phyloP scores from a whole-genome alignment of 2,888 invertebrate genomes.

The Augiades crinisus region DNA sequence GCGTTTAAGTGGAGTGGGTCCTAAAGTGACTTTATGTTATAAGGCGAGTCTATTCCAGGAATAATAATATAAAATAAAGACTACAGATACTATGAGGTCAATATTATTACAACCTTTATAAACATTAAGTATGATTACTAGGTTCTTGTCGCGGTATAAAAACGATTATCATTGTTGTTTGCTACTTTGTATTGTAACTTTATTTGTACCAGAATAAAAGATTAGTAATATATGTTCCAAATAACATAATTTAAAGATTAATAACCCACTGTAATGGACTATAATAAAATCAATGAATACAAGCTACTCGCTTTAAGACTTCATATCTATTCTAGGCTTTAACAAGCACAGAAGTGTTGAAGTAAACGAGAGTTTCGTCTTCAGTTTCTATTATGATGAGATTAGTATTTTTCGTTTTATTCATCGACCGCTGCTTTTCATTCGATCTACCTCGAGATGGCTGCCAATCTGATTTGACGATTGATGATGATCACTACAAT shows the following conservation, averaged over 20 bases:
- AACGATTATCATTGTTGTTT: not conserved
- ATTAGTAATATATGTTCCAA: not conserved
- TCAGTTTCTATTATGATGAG: constrained; percentile 33
- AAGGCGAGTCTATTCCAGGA: too few species aligned
- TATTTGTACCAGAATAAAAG: not conserved
- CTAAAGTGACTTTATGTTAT: too few species aligned
- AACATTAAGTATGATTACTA: not conserved
- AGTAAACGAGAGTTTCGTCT: not conserved
- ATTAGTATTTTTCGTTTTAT: constrained; percentile 38
- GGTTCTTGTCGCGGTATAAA: constrained; percentile 1
- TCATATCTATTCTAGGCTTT: constrained; percentile 3
- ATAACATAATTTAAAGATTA: constrained; percentile 14
- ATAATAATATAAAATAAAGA: not conserved
- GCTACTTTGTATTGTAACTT: constrained; percentile 4
- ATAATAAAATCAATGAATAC: constrained; percentile 1
- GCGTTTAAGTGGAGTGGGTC: too few species aligned
- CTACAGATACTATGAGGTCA: not conserved
- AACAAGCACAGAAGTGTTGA: constrained; percentile 1
- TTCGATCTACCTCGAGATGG: constrained; percentile 54
- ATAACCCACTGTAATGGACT: not conserved
- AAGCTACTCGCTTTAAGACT: not conserved
- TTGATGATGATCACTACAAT: constrained; percentile 55
- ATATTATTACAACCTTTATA: not conserved
- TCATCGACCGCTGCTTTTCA: constrained; percentile 38
- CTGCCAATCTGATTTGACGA: constrained; percentile 52